A percentile compares a stretch with the other conserved stretches of the same genome.
Evolutionary conservation across 2,113 vertebrate genomes (phyloP).

Genomic region (Sula dactylatra): DNA sequence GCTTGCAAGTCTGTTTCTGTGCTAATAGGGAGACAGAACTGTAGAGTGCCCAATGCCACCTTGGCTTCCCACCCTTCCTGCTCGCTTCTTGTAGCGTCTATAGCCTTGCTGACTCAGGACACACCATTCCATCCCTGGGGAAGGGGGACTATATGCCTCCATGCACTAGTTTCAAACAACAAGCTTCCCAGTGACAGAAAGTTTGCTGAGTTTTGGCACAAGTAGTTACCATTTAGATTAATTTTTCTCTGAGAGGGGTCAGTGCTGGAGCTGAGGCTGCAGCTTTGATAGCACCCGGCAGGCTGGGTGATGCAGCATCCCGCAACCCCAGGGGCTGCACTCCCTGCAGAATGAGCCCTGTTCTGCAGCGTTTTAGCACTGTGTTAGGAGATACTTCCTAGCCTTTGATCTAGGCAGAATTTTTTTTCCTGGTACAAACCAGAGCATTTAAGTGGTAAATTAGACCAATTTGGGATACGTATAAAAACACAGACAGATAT

Average conservation of each 20-base stretch:
- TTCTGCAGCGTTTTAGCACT: not conserved
- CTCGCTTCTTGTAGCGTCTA: not conserved
- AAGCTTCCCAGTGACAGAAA: not conserved
- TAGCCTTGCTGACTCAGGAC: not conserved
- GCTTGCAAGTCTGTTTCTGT: not conserved
- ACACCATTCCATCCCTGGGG: not conserved
- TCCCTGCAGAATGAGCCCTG: not conserved
- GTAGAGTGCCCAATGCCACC: fast-evolving
- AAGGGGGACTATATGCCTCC: not conserved
- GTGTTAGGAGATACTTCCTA: not conserved
- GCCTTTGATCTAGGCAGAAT: not conserved
- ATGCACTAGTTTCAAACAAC: not conserved
- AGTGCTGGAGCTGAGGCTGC: not conserved
- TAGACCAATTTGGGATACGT: not conserved
- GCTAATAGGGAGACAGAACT: fast-evolving
- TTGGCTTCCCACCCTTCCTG: not conserved
- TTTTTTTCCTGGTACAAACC: not conserved
- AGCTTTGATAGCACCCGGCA: not conserved
- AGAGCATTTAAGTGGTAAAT: not conserved
- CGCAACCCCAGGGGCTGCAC: not conserved
- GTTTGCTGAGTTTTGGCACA: not conserved
- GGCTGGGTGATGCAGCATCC: not conserved
- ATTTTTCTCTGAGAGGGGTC: not conserved
- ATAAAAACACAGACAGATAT: not conserved
- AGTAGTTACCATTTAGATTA: not conserved